Conservation (phyloP, 2,888 invertebrate genomes). For the Drosophila prostipennis region DNA sequence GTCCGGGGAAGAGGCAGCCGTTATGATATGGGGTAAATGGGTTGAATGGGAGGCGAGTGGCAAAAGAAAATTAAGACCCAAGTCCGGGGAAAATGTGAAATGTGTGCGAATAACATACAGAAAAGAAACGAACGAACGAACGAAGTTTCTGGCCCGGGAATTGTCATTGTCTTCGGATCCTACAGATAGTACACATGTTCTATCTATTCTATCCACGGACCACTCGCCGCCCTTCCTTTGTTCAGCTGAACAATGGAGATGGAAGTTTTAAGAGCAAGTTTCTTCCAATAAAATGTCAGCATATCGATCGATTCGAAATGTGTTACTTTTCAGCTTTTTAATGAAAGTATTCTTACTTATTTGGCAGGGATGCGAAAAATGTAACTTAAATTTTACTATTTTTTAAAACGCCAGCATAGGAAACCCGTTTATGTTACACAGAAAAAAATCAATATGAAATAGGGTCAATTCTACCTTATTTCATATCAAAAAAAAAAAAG, state of each 20-base stretch:
- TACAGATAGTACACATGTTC: constrained; percentile 37
- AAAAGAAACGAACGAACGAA: not conserved
- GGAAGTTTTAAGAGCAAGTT: constrained; percentile 22
- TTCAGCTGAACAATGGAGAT: constrained; percentile 28
- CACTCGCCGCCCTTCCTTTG: constrained; percentile 27
- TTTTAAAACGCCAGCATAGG: no score
- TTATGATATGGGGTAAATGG: not conserved
- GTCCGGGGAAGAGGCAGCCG: not conserved
- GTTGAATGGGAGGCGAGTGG: constrained; percentile 9
- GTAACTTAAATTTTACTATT: not conserved
- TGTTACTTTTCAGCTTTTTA: not conserved
- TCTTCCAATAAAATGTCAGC: constrained; percentile 1
- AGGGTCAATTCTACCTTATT: no score
- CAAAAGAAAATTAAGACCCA: constrained; percentile 43
- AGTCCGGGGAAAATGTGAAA: constrained; percentile 45
- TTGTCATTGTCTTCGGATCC: constrained; percentile 47
- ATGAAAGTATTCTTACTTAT: not conserved
- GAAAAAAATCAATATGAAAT: no score
- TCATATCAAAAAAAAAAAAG: no score
- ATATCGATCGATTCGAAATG: constrained; percentile 28
- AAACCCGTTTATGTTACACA: no score
- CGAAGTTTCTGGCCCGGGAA: constrained; percentile 26
- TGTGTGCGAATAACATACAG: constrained; percentile 24
- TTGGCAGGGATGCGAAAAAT: not conserved
- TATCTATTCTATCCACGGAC: constrained; percentile 1